A percentile compares a stretch with the other conserved stretches of the same genome.
Conservation (phyloP, 92 coral and sea anemone genomes). For the Metridium senile region DNA sequence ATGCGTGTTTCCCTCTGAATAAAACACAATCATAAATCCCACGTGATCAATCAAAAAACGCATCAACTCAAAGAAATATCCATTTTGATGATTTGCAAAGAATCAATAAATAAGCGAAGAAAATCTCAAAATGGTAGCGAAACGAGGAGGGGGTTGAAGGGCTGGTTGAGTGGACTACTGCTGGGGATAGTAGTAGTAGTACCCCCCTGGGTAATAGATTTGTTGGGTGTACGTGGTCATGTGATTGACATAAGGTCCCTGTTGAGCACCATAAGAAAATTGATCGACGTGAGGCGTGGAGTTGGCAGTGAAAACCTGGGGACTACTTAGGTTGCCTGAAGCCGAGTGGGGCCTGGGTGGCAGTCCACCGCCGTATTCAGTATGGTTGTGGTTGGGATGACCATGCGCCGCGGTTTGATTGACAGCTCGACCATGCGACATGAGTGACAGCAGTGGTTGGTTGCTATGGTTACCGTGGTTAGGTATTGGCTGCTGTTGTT, state of each 20-base stretch:
- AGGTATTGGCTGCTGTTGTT: constrained; percentile 45
- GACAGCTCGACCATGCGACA: constrained; percentile 75
- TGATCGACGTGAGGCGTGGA: constrained; percentile 73
- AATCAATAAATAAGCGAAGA: constrained; percentile 44
- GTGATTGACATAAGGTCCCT: constrained; percentile 74
- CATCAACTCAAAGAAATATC: constrained; percentile 22
- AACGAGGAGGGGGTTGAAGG: neutral
- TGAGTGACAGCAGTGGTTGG: constrained; percentile 84
- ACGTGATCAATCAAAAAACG: constrained; percentile 15
- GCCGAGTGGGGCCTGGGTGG: constrained; percentile 96
- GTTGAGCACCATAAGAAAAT: constrained; percentile 69
- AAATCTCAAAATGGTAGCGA: constrained; percentile 25
- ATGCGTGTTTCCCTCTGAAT: constrained; percentile 13
- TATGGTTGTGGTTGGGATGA: constrained; percentile 44
- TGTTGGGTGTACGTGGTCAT: constrained; percentile 74
- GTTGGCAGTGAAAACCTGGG: constrained; percentile 58
- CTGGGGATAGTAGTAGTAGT: constrained; percentile 91
- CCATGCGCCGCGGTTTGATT: constrained; percentile 41
- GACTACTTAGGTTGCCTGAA: constrained; percentile 73
- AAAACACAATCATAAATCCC: constrained; percentile 40
- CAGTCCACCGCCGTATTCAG: constrained; percentile 65
- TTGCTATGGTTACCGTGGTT: constrained; percentile 73
- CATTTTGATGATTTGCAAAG: constrained; percentile 21
- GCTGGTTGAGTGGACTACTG: constrained; percentile 55
- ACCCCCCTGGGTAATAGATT: constrained; percentile 82